Percentiles rank a stretch among this genome's conserved stretches.
Evolutionary conservation across 1,140 invertebrate genomes (phyloP).

Genomic region (Zeugodacus cucurbitae): DNA sequence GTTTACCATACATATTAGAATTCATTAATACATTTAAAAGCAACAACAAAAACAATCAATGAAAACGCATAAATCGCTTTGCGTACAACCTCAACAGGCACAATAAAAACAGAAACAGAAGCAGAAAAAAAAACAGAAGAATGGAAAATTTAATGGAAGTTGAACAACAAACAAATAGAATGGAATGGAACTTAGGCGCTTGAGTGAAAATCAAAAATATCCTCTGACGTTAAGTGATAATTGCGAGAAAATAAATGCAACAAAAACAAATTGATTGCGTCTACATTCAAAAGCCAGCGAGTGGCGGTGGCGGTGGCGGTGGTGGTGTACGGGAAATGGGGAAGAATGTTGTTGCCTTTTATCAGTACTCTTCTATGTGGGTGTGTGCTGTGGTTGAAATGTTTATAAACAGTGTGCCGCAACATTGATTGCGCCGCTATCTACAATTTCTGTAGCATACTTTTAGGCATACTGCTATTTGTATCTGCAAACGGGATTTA

Average conservation of each 20-base stretch:
- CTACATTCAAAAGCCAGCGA: not conserved
- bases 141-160: not conserved
- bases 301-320: not conserved
- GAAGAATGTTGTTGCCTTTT: not conserved
- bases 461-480: not conserved
- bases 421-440: not conserved
- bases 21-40: constrained; percentile 16
- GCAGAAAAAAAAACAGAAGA: not conserved
- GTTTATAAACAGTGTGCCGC: not conserved
- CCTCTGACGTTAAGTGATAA: not conserved
- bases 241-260: not conserved
- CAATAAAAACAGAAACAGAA: not conserved
- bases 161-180: not conserved
- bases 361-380: not conserved
- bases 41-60: not conserved
- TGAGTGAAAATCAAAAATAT: not conserved
- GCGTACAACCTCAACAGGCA: not conserved
- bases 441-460: not conserved
- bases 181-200: not conserved
- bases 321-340: not conserved
- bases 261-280: too few relatives aligned
- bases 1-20: constrained; percentile 4
- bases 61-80: not conserved
- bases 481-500: not conserved
- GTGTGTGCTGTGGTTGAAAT: not conserved